Evolutionary conservation across 1,140 invertebrate species (phyloP).

Genomic region (Drosophila ananassae): DNA sequence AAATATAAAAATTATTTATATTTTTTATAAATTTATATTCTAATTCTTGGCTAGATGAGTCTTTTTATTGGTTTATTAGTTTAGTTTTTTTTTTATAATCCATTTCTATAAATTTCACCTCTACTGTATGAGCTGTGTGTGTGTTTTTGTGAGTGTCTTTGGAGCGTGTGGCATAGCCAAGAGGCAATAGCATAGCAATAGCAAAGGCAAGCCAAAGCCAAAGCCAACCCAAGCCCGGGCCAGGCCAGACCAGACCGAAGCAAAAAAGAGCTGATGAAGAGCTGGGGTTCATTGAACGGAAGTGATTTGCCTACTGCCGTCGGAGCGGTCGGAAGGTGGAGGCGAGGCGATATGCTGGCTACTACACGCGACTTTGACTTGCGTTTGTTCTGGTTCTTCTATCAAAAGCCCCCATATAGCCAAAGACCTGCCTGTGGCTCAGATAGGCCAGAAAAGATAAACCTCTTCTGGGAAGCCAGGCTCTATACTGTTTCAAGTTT

Average conservation of each 20-base stretch:
- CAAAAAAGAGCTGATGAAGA: conserved; percentile 53
- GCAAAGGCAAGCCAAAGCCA: conserved; percentile 38
- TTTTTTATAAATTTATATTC: too few relatives aligned
- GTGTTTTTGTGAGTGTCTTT: conserved; percentile 3
- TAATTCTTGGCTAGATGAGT: too few relatives aligned
- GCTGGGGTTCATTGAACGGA: conserved; percentile 80
- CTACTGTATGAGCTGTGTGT: conserved; percentile 28
- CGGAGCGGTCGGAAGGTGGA: conserved; percentile 12
- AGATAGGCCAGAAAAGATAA: conserved; percentile 44
- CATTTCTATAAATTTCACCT: conserved; percentile 12
- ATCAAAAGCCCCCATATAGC: conserved; percentile 25
- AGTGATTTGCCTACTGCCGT: conserved; percentile 76
- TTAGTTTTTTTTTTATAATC: not conserved
- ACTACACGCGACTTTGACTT: conserved; percentile 60
- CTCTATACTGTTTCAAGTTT: not conserved
- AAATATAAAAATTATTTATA: too few relatives aligned
- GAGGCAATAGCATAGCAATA: conserved; percentile 42
- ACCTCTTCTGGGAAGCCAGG: conserved; percentile 31
- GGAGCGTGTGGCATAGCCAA: conserved; percentile 52
- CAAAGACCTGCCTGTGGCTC: conserved; percentile 27
- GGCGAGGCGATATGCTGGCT: not conserved
- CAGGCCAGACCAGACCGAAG: conserved; percentile 14
- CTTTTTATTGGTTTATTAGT: not conserved
- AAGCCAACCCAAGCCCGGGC: conserved; percentile 1
- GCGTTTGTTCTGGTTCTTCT: conserved; percentile 29